Conservation (phyloP, 2,113 vertebrate species). For the Leucosticte australis region DNA sequence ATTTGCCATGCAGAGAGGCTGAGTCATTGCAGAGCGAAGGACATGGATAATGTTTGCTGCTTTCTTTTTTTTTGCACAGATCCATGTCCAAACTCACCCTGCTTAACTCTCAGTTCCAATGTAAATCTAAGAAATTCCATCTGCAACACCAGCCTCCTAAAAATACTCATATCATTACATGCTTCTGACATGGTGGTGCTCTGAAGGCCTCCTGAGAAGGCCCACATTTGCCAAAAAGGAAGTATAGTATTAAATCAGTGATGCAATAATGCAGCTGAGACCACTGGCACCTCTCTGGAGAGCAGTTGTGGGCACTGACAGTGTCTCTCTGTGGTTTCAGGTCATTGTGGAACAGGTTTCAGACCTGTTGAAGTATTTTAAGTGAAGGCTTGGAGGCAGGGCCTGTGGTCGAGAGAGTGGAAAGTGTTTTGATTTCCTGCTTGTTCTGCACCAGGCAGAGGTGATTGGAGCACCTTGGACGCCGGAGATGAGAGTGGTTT, state of each 20-base stretch:
- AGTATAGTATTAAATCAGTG: not conserved
- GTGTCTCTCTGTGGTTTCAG: not conserved
- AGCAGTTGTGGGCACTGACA: not conserved
- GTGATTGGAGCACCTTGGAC: not conserved
- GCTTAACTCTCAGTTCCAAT: not conserved
- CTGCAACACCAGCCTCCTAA: not conserved
- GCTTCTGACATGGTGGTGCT: not conserved
- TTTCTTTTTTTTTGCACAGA: not conserved
- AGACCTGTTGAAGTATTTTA: not conserved
- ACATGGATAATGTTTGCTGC: rapidly evolving
- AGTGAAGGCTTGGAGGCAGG: not conserved
- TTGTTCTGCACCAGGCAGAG: not conserved
- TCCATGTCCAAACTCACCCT: not conserved
- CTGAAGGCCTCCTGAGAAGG: not conserved
- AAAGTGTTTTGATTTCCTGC: not conserved
- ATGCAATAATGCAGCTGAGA: not conserved
- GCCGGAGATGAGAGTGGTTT: not conserved
- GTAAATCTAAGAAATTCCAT: not conserved
- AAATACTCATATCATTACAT: rapidly evolving
- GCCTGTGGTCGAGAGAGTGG: rapidly evolving
- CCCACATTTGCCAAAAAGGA: not conserved
- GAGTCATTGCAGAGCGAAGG: not conserved
- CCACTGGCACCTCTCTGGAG: not conserved
- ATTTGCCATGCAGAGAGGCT: not conserved
- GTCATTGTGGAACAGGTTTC: not conserved